Conservation (phyloP, 2,888 invertebrate genomes). For the Perdita meconis region DNA sequence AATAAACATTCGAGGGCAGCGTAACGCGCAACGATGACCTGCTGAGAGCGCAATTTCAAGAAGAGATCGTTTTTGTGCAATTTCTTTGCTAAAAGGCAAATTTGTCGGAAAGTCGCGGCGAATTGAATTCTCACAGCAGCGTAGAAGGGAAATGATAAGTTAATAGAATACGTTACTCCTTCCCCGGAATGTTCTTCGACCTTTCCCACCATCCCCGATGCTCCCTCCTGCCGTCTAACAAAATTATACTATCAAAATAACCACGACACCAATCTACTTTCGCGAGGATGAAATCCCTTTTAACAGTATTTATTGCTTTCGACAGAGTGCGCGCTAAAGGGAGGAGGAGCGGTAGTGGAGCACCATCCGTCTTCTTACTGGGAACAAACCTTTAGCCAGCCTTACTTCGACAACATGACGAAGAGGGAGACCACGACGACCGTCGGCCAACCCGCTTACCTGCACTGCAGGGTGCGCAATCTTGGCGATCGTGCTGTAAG, state of each 20-base stretch:
- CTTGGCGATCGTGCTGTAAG: constrained; percentile 95
- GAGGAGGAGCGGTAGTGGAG: constrained; percentile 78
- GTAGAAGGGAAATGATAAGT: too few relatives aligned
- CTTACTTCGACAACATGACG: constrained; percentile 95
- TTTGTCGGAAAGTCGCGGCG: too few relatives aligned
- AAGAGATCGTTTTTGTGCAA: too few relatives aligned
- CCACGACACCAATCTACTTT: neutral
- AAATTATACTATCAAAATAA: constrained; percentile 27
- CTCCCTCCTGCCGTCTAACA: neutral
- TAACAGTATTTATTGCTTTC: constrained; percentile 59
- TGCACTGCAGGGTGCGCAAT: constrained; percentile 94
- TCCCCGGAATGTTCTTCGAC: neutral
- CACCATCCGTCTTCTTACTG: constrained; percentile 81
- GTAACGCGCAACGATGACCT: too few relatives aligned
- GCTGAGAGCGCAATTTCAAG: too few relatives aligned
- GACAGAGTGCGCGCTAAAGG: constrained; percentile 79
- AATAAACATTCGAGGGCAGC: too few relatives aligned
- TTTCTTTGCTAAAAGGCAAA: too few relatives aligned
- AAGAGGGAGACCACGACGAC: constrained; percentile 93
- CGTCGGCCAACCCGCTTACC: constrained; percentile 93
- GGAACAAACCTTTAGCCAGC: constrained; percentile 91
- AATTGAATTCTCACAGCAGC: too few relatives aligned
- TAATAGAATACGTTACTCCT: too few relatives aligned
- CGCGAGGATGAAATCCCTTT: constrained; percentile 38
- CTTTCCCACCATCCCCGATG: neutral